Conservation (phyloP, 2,113 vertebrate species). For the Macrotus californicus region DNA sequence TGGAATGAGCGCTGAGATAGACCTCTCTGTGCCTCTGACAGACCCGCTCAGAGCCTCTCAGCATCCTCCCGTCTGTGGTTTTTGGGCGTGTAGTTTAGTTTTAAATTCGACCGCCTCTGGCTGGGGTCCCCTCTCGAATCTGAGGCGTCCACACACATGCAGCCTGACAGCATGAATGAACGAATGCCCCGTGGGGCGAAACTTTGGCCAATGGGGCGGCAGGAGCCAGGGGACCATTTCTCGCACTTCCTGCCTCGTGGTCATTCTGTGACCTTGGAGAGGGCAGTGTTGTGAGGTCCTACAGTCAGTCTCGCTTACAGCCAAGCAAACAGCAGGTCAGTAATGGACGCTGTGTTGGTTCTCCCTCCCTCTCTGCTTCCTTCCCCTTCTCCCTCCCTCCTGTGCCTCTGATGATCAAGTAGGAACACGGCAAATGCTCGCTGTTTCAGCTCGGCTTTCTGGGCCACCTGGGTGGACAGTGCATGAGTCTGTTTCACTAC, state of each 20-base stretch:
- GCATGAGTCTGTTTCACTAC: not conserved
- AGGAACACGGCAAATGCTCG: not conserved
- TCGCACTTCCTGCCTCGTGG: not conserved
- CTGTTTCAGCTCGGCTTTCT: not conserved
- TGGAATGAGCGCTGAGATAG: not conserved
- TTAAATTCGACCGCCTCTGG: not conserved
- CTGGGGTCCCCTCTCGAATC: not conserved
- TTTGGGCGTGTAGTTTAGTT: not conserved
- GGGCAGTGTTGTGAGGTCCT: not conserved
- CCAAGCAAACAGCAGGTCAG: not conserved
- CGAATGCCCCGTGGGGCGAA: accelerated
- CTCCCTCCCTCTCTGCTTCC: not conserved
- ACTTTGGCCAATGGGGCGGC: not conserved
- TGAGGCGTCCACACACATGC: not conserved
- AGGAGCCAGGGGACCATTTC: not conserved
- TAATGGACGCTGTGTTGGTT: no score
- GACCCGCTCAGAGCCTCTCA: not conserved
- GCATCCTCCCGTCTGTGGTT: not conserved
- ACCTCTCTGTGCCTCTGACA: not conserved
- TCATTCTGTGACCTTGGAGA: not conserved
- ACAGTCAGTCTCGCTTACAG: not conserved
- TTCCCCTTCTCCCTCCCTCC: no score
- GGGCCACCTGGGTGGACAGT: not conserved
- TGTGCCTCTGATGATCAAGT: not conserved
- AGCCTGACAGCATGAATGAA: not conserved